Conservation (phyloP, 2,113 vertebrate genomes). For the Protomyctophum bolini region DNA sequence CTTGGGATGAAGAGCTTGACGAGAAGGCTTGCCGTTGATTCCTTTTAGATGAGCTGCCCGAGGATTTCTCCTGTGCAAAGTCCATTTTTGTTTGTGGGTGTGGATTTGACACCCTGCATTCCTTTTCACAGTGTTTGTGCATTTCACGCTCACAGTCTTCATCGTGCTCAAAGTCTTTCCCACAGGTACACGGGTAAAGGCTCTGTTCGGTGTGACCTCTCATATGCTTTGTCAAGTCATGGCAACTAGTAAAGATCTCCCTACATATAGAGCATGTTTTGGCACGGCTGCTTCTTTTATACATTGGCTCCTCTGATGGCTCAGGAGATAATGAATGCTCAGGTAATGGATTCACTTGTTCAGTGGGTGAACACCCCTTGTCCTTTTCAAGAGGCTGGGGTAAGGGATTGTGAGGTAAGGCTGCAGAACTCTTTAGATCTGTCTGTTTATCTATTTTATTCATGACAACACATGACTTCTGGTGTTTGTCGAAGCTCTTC, state of each 20-base stretch:
- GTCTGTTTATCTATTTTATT: conserved; percentile 2
- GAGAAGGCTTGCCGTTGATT: background rate
- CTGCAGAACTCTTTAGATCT: background rate
- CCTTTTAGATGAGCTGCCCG: background rate
- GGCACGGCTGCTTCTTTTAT: conserved; percentile 24
- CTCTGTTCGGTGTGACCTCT: conserved; percentile 15
- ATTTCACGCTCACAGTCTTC: conserved; percentile 10
- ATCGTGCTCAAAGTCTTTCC: conserved; percentile 29
- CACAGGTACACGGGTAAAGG: conserved; percentile 11
- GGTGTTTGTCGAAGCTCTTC: conserved; percentile 36
- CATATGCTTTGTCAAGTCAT: conserved; percentile 29
- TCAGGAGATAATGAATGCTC: background rate
- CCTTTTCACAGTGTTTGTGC: conserved; percentile 7
- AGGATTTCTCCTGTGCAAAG: background rate
- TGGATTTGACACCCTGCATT: conserved; percentile 4
- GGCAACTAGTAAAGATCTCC: conserved; percentile 18
- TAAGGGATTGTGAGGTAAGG: background rate
- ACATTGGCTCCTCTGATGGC: background rate
- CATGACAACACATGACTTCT: conserved; percentile 24
- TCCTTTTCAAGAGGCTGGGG: background rate
- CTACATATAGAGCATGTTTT: conserved; percentile 33
- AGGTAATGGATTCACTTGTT: background rate
- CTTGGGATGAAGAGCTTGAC: background rate
- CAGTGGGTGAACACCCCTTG: background rate
- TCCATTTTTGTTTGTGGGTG: background rate